Conservation (phyloP, 2,113 vertebrate species). For the Rana temporaria region DNA sequence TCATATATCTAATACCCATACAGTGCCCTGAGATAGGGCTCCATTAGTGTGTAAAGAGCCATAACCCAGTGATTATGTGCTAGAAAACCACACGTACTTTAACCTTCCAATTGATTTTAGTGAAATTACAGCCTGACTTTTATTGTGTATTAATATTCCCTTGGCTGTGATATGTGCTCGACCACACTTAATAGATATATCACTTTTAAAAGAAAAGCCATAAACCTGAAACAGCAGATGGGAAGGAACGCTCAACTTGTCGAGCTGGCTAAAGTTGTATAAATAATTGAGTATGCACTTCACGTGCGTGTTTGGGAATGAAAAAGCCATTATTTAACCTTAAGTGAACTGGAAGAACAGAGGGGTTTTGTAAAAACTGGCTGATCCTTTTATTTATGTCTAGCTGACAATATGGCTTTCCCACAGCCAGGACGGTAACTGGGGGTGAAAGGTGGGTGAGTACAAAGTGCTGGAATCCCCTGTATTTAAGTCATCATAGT, state of each 20-base stretch:
- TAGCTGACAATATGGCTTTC: slow-evolving; percentile 19
- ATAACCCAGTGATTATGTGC: slow-evolving; percentile 40
- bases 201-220: slow-evolving; percentile 25
- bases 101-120: slow-evolving; percentile 55
- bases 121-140: slow-evolving; percentile 49
- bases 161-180: slow-evolving; percentile 30
- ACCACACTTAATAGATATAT: slow-evolving; percentile 47
- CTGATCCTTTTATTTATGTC: neutral
- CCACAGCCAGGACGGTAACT: slow-evolving; percentile 8
- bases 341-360: slow-evolving; percentile 38
- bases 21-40: neutral
- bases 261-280: slow-evolving; percentile 16
- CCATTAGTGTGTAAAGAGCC: slow-evolving; percentile 49
- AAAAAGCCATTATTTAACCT: slow-evolving; percentile 37
- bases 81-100: slow-evolving; percentile 39
- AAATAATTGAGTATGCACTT: slow-evolving; percentile 48
- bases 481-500: no score
- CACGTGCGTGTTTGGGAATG: slow-evolving; percentile 11
- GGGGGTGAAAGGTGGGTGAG: neutral
- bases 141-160: slow-evolving; percentile 54
- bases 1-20: slow-evolving; percentile 22
- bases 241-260: slow-evolving; percentile 24
- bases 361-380: slow-evolving; percentile 15
- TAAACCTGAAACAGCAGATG: slow-evolving; percentile 24
- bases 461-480: neutral